Conservation (phyloP, 2,113 vertebrate genomes). For the Pollimyrus isidori region DNA sequence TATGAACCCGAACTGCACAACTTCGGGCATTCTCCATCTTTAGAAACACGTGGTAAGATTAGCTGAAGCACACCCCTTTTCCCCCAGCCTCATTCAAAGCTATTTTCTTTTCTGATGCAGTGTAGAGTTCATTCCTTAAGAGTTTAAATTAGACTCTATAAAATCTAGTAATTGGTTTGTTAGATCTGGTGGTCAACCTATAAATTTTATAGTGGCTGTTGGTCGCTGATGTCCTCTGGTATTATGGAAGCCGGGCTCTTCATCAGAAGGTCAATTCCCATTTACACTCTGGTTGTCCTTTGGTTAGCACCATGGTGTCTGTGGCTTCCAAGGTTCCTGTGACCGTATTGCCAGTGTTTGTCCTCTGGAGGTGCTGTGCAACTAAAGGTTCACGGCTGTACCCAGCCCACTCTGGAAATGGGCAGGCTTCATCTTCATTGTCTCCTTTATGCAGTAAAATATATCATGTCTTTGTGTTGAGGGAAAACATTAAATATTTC, state of each 20-base stretch:
- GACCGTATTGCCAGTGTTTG: background rate
- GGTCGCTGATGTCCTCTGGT: background rate
- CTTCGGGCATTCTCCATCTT: background rate
- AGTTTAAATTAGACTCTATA: background rate
- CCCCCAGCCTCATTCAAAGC: background rate
- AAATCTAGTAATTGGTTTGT: background rate
- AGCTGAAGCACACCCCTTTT: background rate
- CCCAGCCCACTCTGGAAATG: background rate
- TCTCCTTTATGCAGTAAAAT: background rate
- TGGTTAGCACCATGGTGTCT: background rate
- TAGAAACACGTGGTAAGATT: background rate
- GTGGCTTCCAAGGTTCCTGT: background rate
- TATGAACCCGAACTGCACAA: background rate
- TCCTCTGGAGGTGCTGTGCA: background rate
- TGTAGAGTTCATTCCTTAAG: background rate
- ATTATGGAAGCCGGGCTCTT: background rate
- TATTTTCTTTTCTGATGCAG: background rate
- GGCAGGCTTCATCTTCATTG: background rate
- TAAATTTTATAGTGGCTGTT: background rate
- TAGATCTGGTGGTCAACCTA: background rate
- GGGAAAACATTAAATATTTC: background rate
- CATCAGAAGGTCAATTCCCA: background rate
- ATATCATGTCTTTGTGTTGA: background rate
- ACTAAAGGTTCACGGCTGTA: background rate
- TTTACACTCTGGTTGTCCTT: slow-evolving; percentile 2